Conservation (phyloP, 2,888 invertebrate genomes). For the Idaea aversata region DNA sequence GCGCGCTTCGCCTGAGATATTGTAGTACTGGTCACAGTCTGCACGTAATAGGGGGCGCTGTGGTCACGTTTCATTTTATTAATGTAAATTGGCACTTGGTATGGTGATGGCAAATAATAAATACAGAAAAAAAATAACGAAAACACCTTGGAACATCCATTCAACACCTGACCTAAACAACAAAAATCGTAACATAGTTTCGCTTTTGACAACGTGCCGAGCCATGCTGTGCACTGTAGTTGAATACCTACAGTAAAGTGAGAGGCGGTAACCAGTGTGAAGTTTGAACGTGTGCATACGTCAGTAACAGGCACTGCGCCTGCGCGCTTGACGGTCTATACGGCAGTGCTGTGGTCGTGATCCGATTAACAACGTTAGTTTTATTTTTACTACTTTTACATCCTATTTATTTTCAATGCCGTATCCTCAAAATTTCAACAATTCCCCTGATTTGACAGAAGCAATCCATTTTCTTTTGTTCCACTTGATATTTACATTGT, state of each 20-base stretch:
- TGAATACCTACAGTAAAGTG: not conserved
- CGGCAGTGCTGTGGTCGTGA: constrained; percentile 79
- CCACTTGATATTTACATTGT: constrained; percentile 17
- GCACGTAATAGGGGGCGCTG: too few species aligned
- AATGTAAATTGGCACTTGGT: too few species aligned
- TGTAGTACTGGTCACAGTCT: too few species aligned
- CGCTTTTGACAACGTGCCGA: not conserved
- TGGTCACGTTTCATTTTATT: too few species aligned
- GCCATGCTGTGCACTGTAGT: constrained; percentile 16
- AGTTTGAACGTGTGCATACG: constrained; percentile 71
- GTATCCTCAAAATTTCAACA: constrained; percentile 27
- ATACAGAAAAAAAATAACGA: too few species aligned
- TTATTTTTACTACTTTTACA: constrained; percentile 28
- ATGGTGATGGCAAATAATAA: too few species aligned
- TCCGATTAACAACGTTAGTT: constrained; percentile 80
- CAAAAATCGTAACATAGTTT: not conserved
- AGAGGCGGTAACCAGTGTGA: constrained; percentile 56
- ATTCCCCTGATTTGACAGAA: constrained; percentile 56
- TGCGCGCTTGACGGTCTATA: constrained; percentile 78
- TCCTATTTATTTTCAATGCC: constrained; percentile 41
- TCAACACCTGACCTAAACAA: too few species aligned
- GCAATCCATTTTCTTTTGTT: constrained; percentile 9
- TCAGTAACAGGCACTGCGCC: constrained; percentile 77
- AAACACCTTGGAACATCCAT: too few species aligned
- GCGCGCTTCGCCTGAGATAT: too few species aligned